Evolutionary conservation across 2,888 invertebrate species (phyloP), one percentile per base, ranked within the genome.

Genomic region (Lagria hirta): DNA sequence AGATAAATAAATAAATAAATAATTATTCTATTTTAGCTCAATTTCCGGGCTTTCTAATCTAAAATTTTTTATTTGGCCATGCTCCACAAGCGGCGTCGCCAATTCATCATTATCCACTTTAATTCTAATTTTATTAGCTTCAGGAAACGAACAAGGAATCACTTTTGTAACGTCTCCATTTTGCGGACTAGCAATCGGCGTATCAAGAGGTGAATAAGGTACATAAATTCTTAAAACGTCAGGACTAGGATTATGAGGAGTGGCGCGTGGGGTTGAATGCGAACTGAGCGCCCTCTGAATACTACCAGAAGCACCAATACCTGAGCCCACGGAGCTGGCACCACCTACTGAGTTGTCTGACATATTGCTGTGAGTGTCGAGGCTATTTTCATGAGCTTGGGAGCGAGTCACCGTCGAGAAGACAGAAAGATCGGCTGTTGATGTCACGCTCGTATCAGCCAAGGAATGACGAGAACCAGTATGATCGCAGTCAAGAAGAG

Each of bases 401-500:
- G 84, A 85, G 36, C 83, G 76, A 6, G 83, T 85, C 60, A 82
- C 81, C 43, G 77, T 77, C 11, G 85, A 86, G 72, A 88, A 86
- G 52, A 88, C 86, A 57, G 86, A 86, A 44, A 88, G 75, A 68
- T 88, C 88, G 0, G 88, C 88, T 1, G 88, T 88, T 33, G 88
- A 88, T 16, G 88, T 89, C 35, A 88, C 86, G 58, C 87, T 87
- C 12, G 88, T 89, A 66, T 88, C 88, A 10, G 88, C 88, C 46
- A 89, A 74, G 33, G 88, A 89, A 36, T 86, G 82, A 40, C 87
- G 78, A 10, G 88, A 88, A 14, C 88, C 86, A 45, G 79, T 76
- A 45, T 77, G 77, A 23, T 73, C 73, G 45, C 72, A 71, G 45
- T 75, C 78, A 38, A 83, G 66, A 48, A 80, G 75, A 16, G 87